Evolutionary conservation across 1,140 invertebrate genomes (phyloP).

Genomic region (Drosophila bocki): DNA sequence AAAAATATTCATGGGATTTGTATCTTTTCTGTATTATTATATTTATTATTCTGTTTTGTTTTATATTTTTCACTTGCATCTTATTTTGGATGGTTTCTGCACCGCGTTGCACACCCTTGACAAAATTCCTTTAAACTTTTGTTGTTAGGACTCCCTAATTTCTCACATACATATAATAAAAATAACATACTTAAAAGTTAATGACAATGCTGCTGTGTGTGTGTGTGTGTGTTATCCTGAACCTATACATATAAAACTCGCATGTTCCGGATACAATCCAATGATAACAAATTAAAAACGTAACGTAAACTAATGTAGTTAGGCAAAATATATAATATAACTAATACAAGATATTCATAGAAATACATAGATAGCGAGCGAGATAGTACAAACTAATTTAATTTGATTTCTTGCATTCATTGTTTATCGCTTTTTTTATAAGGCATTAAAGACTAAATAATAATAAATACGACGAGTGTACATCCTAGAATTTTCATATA

Average conservation of each 20-base stretch:
- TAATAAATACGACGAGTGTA: slow-evolving; percentile 75
- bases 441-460: slow-evolving; percentile 74
- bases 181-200: slow-evolving; percentile 70
- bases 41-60: slow-evolving; percentile 14
- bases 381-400: slow-evolving; percentile 28
- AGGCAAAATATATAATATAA: slow-evolving; percentile 15
- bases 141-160: slow-evolving; percentile 2
- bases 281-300: slow-evolving; percentile 49
- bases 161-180: slow-evolving; percentile 63
- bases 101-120: slow-evolving; percentile 8
- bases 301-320: slow-evolving; percentile 51
- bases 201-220: slow-evolving; percentile 72
- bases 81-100: slow-evolving; percentile 20
- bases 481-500: slow-evolving; percentile 37
- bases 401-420: slow-evolving; percentile 21
- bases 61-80: not conserved
- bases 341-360: slow-evolving; percentile 31
- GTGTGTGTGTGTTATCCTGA: slow-evolving; percentile 34
- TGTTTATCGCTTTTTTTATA: slow-evolving; percentile 19
- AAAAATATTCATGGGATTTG: slow-evolving; percentile 65
- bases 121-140: slow-evolving; percentile 1
- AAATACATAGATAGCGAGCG: slow-evolving; percentile 17
- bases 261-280: slow-evolving; percentile 61
- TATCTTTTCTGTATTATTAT: slow-evolving; percentile 7
- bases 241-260: slow-evolving; percentile 66